A percentile compares a stretch with the other conserved stretches of the same genome.
Evolutionary conservation across 2,113 vertebrate species (phyloP).

Genomic region (Leucoraja erinaceus): DNA sequence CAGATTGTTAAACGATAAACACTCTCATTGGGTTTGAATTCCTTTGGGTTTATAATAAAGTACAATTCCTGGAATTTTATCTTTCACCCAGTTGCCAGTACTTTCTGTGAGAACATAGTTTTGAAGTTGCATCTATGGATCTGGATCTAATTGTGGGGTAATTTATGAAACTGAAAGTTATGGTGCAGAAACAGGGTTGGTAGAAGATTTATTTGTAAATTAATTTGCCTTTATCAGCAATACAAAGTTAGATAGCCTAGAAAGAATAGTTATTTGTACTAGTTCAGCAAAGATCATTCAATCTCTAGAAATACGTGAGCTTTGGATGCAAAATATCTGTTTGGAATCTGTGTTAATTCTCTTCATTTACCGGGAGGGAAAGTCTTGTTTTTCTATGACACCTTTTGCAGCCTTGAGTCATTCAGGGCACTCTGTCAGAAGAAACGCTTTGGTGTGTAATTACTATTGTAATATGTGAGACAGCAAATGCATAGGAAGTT

Average conservation of each 20-base stretch:
- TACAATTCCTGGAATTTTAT: constrained; percentile 21
- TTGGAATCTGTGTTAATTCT: background rate
- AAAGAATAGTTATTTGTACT: background rate
- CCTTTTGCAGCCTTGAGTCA: no score
- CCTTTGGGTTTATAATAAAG: background rate
- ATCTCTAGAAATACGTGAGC: background rate
- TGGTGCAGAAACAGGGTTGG: background rate
- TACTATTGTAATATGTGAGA: no score
- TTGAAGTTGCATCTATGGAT: background rate
- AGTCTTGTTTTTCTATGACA: no score
- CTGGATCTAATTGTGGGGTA: constrained; percentile 4
- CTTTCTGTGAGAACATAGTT: background rate
- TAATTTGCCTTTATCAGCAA: background rate
- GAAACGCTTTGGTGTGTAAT: no score
- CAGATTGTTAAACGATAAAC: background rate
- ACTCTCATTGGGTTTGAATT: background rate
- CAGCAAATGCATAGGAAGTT: no score
- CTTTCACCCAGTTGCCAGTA: background rate
- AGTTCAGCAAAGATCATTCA: constrained; percentile 13
- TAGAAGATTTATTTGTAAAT: background rate
- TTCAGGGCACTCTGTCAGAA: no score
- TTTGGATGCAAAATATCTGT: background rate
- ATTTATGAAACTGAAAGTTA: constrained; percentile 5
- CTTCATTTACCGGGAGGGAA: background rate
- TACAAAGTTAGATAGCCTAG: background rate